Evolutionary conservation across 2,113 vertebrate species (phyloP).

Genomic region (Podarcis muralis): DNA sequence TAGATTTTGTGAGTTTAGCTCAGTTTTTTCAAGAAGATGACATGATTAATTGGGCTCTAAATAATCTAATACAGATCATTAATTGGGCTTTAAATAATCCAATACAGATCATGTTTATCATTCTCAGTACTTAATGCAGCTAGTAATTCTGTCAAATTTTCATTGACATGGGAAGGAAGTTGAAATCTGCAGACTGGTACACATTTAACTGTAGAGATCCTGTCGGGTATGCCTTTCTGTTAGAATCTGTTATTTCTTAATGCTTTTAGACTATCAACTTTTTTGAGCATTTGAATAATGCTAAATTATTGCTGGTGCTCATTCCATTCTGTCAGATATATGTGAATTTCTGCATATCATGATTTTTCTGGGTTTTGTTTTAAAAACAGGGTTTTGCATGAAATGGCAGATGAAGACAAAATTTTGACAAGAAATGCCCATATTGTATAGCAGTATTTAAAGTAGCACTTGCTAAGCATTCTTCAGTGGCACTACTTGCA

Average conservation of each 20-base stretch:
- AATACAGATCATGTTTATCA: background rate
- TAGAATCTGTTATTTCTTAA: no score
- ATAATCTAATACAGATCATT: background rate
- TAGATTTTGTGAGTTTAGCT: background rate
- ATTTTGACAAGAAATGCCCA: background rate
- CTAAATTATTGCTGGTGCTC: background rate
- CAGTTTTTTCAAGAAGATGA: background rate
- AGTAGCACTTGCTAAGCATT: background rate
- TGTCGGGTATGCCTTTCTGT: background rate
- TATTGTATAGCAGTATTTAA: background rate
- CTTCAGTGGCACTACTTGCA: background rate
- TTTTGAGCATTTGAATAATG: background rate
- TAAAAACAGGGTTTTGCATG: background rate
- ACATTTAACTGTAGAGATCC: background rate
- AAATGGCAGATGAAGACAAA: background rate
- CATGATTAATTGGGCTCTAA: conserved; percentile 9
- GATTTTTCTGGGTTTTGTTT: background rate
- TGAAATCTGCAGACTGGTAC: background rate
- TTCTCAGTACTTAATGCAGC: background rate
- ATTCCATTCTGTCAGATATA: background rate
- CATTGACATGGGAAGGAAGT: background rate
- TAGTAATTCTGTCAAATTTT: background rate
- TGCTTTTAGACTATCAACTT: no score
- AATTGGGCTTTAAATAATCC: no score
- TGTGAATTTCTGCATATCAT: background rate